Base-by-base conservation (phyloP, 2,888 invertebrate species). In the Coenonympha arcania region DNA sequence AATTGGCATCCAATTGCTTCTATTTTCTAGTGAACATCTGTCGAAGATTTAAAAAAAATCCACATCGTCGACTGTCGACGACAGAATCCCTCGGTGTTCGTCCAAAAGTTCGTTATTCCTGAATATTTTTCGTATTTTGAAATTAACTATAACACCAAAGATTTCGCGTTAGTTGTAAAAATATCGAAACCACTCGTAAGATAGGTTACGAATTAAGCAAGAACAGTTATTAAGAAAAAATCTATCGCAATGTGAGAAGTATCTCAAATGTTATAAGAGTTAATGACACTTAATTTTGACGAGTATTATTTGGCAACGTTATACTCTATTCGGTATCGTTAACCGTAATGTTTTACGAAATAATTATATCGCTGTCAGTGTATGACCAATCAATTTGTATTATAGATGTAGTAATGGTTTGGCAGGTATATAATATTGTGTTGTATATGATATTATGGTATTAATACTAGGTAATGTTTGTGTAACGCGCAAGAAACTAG, bases 401-500 rank as follows among this genome's bases (percentile, higher is more conserved):
- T n/a, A 15, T 39, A 9, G 30, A 30, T 20, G 30, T 20, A 9
- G 18, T 30, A 19, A 30, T 28, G 43, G 46, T 42, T 39, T 46
- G 41, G 24, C 53, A 36, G 19, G 13, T 42, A 22, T 44, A 36
- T 28, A 4, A 37, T n/a, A n/a, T n/a, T n/a, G n/a, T n/a, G n/a
- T n/a, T n/a, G n/a, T n/a, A n/a, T n/a, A n/a, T 50, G 42, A 43
- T 33, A 40, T 36, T 33, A 40, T 36, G 36, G n/a, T 36, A 33
- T 30, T 43, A 43, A 31, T 43, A 43, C 31, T 15, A 6, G 6
- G 11, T 30, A 48, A 36, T 37, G 26, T 47, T 55, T 49, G 49
- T 34, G 53, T 44, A 50, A 40, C 46, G 30, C 16, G n/a, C n/a
- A n/a, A 33, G 46, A 42, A 40, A 34, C 33, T 30, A 33, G 52